Percentiles rank a stretch among this genome's conserved stretches.
Evolutionary conservation across 2,797 vertebrate species (phyloP).

Genomic region (Mionectes olivaceus): DNA sequence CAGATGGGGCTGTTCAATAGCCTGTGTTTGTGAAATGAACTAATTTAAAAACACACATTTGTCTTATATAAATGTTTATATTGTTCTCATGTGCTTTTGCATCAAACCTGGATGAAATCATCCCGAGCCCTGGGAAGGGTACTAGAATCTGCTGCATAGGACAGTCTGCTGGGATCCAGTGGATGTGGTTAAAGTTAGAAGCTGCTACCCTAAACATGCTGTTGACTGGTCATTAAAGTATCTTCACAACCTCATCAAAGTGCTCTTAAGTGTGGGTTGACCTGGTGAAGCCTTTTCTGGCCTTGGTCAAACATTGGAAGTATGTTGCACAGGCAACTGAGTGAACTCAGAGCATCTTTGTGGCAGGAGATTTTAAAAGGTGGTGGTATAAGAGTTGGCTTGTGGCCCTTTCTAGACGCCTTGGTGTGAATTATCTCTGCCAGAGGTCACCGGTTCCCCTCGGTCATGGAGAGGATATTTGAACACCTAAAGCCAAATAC

Average conservation of each 20-base stretch:
- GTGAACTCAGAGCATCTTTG: background rate
- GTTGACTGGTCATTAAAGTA: background rate
- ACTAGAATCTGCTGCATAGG: background rate
- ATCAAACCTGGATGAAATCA: background rate
- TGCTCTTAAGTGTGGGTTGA: background rate
- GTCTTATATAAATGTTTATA: background rate
- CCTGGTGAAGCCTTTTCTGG: background rate
- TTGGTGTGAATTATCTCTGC: background rate
- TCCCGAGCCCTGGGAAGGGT: background rate
- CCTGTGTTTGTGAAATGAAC: background rate
- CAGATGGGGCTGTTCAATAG: background rate
- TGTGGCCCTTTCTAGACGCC: background rate
- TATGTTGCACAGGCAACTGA: background rate
- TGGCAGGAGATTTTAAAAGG: background rate
- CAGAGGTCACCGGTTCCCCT: background rate
- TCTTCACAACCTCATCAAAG: background rate
- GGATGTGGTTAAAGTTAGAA: background rate
- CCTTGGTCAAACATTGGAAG: background rate
- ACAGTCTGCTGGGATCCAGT: background rate
- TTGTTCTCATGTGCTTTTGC: background rate
- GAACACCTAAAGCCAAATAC: background rate
- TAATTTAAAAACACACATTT: constrained; percentile 10
- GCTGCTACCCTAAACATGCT: background rate
- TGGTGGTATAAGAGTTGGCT: background rate
- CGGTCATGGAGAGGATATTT: background rate